Base-by-base conservation (phyloP, 2,797 vertebrate genomes). In the Chaunax sp. region DNA sequence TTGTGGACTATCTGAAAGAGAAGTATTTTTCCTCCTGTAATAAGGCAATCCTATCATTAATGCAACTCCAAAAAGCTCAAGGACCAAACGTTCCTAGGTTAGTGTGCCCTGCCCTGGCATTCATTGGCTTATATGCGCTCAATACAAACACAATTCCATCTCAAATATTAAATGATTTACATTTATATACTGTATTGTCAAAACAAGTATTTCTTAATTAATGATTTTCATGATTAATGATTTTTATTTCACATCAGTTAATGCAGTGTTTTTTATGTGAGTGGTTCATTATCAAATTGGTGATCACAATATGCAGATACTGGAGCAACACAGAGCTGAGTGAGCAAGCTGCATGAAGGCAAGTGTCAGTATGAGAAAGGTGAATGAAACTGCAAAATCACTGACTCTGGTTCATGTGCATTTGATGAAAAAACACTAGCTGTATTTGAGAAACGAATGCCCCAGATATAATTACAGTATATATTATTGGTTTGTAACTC, bases 61-160 rank as follows among this genome's bases (percentile, higher is more conserved):
- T 22, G 35, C 37, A 49, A 37, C 20, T 55, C 40, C 16, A n/a
- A 26, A 74, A 46, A 25, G 25, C 35, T 69, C 7, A 54, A 37
- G 63, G 51, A 44, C 35, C 57, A 54, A 75, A 58, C n/a, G 6
- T 62, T 61, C 66, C 55, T 16, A 33, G 64, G 62, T 77, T 54
- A 65, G 49, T 52, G 37, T 62, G 60, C 57, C 67, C 58, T 84
- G 72, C 67, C 65, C 74, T 70, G 65, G 18, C n/a, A 64, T 38
- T 61, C 18, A 26, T 50, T 75, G 44, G 43, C 22, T 51, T 43
- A 45, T 13, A 64, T 15, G 13, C 44, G 40, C 6, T 13, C 15
- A 63, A 52, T 47, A 61, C 51, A 72, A 78, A 64, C 22, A 75
- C 37, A 37, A 52, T 15, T 7, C 25, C 20, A 59, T n/a, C 19